These are phyloP conservation scores for Antidorcas marsupialis DNA, from an alignment of 2,113 vertebrate species.

Conservation along the genomic window DNA sequence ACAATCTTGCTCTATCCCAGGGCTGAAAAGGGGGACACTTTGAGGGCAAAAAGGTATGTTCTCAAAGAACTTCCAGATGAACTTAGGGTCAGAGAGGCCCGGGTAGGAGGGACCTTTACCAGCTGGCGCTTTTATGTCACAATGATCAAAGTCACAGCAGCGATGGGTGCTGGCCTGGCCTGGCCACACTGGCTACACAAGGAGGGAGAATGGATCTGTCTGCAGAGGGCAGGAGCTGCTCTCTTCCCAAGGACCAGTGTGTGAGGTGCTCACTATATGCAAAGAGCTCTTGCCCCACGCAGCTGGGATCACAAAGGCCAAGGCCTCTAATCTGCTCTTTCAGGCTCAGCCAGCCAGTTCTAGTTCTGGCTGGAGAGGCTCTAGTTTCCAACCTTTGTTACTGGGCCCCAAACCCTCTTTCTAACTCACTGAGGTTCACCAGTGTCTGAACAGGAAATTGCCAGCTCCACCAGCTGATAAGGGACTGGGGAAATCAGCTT, in stretches of 20 bases:
- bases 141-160: background rate
- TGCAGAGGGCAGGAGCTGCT: background rate
- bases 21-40: background rate
- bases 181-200: background rate
- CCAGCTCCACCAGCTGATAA: background rate
- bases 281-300: background rate
- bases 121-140: background rate
- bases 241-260: background rate
- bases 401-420: background rate
- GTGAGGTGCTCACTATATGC: background rate
- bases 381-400: background rate
- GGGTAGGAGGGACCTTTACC: background rate
- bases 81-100: background rate
- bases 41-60: background rate
- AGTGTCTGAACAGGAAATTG: background rate
- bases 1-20: background rate
- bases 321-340: background rate
- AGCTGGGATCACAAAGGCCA: background rate
- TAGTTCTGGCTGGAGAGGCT: background rate
- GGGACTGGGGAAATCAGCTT: background rate
- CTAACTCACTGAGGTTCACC: background rate
- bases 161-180: rapidly evolving
- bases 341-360: background rate
- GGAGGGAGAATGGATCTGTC: background rate
- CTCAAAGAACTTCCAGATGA: background rate